Evolutionary conservation across 2,888 invertebrate species (phyloP), one percentile per base, ranked within the genome.

Genomic region (Andrena flavipes): DNA sequence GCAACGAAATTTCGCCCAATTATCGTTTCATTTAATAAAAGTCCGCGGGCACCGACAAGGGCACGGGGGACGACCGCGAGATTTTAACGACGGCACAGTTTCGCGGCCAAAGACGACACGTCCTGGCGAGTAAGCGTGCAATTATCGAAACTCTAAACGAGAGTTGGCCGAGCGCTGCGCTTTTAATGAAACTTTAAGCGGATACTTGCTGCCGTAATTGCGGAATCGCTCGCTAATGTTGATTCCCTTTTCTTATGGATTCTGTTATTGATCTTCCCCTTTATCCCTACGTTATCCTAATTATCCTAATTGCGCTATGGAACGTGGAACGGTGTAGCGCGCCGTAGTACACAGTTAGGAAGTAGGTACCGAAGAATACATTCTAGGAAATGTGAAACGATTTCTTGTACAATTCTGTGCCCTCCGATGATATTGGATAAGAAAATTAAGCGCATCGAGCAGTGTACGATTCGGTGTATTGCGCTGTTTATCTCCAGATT

Each of bases 1-100:
- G 29, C n/a, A 42, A 68, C 71, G 63, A 71, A 83, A 82, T 74
- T 75, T 75, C 71, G 20, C 64, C 49, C 67, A 83, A 82, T 83
- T 83, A 82, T 74, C 78, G 74, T 75, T 82, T 71, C 70, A 63
- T 74, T 70, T 78, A 78, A 83, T 82, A 77, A 82, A 78, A 74
- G 64, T 10, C 26, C 33, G 33, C 13, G 69, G 42, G 30, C 54
- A 49, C 42, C n/a, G 2, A 20, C 1, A 10, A 30, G 1, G 13
- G 23, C 8, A 5, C 4, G 13, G 8, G 16, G 2, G 2, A n/a
- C n/a, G 16, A 29, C 54, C 69, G 63, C 54, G 54, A 16, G n/a
- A 10, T 42, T 62, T 20, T 42, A 20, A 59, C 29, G 23, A 29
- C n/a, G 69, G 73, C 16, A 51, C 49, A 67, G 67, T 67, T 82